These are phyloP conservation scores for Dendrocincla fuliginosa DNA, from an alignment of 2,797 vertebrate species.

Conservation along the genomic window DNA sequence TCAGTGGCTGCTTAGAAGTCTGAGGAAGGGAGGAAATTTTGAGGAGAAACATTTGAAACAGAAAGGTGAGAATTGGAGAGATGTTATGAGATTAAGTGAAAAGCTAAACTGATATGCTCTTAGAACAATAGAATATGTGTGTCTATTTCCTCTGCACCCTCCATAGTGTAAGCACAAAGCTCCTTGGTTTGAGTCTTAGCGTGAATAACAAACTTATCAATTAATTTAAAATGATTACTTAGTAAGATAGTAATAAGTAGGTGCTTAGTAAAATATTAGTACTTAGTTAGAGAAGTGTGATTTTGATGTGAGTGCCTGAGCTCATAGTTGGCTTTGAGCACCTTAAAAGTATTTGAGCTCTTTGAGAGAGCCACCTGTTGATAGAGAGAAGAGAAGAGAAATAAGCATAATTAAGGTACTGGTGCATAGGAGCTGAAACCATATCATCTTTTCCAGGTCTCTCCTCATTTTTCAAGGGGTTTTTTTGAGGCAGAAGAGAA, in stretches of 20 bases:
- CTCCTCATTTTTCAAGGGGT: not conserved
- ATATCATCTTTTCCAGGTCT: conserved; percentile 24
- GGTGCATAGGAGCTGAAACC: not conserved
- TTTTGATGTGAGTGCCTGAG: not conserved
- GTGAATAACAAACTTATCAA: not conserved
- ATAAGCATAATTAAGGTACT: not conserved
- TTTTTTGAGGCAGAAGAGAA: not conserved
- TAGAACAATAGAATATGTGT: not conserved
- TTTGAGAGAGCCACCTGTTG: not conserved
- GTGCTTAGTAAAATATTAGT: not conserved
- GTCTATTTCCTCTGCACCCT: not conserved
- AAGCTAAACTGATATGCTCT: rapidly evolving
- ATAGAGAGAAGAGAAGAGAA: not conserved
- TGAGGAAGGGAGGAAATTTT: not conserved
- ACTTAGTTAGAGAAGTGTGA: not conserved
- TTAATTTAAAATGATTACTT: not conserved
- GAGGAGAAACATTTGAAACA: not conserved
- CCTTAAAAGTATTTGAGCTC: not conserved
- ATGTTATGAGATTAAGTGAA: not conserved
- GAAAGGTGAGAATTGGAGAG: not conserved
- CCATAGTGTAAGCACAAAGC: not conserved
- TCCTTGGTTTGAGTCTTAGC: not conserved
- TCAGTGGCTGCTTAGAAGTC: not conserved
- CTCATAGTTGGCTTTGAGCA: not conserved
- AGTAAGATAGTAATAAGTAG: not conserved